phyloP scores from a whole-genome alignment of 2,888 invertebrate species.

The Pseudococcus longispinus region DNA sequence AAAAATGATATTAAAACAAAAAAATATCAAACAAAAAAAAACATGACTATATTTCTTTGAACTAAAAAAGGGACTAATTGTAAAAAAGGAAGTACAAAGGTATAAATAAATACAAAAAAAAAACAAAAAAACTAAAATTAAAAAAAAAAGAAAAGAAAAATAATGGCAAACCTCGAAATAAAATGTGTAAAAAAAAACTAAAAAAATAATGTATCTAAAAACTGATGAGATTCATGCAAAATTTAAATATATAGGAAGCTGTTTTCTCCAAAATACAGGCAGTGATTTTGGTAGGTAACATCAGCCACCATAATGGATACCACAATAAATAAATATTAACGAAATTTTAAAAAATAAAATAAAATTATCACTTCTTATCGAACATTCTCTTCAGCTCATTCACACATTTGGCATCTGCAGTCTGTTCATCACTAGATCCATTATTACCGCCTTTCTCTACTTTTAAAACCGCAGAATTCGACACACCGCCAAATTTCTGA shows the following conservation, averaged over 20 bases:
- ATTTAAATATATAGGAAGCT: neutral
- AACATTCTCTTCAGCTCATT: neutral
- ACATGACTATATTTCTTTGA: neutral
- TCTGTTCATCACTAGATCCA: neutral
- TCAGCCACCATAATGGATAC: neutral
- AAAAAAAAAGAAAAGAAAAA: neutral
- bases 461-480: neutral
- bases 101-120: neutral
- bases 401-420: neutral
- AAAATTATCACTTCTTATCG: neutral
- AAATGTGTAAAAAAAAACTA: neutral
- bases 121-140: neutral
- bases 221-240: neutral
- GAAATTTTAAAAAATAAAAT: neutral
- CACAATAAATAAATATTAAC: neutral
- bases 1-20: neutral
- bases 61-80: neutral
- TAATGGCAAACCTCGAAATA: neutral
- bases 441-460: neutral
- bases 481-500: neutral
- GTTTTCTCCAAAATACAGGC: neutral
- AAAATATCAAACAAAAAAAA: neutral
- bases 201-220: neutral
- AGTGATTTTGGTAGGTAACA: neutral
- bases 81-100: neutral